phyloP scores from a whole-genome alignment of 2,797 vertebrate genomes.

The Melanitta fusca region DNA sequence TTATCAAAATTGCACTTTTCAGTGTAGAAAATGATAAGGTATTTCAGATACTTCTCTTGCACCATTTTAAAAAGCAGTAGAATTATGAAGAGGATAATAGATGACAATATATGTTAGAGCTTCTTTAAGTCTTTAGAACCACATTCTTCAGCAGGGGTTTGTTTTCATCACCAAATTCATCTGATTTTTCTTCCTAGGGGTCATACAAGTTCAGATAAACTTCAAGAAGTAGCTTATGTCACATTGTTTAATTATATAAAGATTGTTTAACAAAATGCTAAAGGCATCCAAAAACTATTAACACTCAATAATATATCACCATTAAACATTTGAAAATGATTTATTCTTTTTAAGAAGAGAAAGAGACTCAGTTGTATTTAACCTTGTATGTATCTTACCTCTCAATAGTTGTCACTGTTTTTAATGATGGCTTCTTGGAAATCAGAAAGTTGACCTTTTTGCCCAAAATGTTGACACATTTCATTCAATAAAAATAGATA shows the following conservation, averaged over 20 bases:
- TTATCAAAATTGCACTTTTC: constrained; percentile 49
- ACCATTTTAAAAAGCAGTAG: constrained; percentile 51
- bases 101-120: constrained; percentile 51
- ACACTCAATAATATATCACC: neutral
- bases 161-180: constrained; percentile 19
- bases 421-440: constrained; percentile 59
- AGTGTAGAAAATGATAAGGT: constrained; percentile 50
- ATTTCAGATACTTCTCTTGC: constrained; percentile 43
- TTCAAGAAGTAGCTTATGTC: constrained; percentile 33
- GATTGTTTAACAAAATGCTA: constrained; percentile 41
- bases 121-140: constrained; percentile 42
- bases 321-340: neutral
- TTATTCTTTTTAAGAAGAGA: neutral
- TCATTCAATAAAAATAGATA: constrained; percentile 45
- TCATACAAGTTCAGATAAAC: constrained; percentile 61
- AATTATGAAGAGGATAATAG: constrained; percentile 13
- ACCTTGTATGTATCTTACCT: neutral
- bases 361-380: neutral
- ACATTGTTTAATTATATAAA: constrained; percentile 34
- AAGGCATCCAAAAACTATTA: constrained; percentile 46
- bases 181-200: neutral
- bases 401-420: constrained; percentile 6
- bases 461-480: constrained; percentile 34
- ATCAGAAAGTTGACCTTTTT: constrained; percentile 23
- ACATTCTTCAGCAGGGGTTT: neutral